Evolutionary conservation across 2,113 vertebrate species (phyloP).

Genomic region (Rhizomys pruinosus): DNA sequence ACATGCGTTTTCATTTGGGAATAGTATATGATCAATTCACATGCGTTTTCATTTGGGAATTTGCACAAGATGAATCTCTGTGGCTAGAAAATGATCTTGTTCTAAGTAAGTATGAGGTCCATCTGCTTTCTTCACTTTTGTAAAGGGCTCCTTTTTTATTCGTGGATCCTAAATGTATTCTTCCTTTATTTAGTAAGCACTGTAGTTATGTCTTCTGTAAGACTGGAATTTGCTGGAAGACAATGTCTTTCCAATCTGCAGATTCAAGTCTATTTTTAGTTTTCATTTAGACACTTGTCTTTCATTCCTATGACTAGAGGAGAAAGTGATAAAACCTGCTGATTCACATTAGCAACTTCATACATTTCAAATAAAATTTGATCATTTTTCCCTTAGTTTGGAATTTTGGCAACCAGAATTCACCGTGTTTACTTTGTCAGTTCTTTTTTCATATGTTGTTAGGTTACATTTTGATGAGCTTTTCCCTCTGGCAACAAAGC

Average conservation of each 20-base stretch:
- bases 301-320: background rate
- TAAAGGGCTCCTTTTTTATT: background rate
- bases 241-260: background rate
- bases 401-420: background rate
- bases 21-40: background rate
- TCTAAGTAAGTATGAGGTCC: background rate
- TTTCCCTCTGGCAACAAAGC: background rate
- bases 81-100: background rate
- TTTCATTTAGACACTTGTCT: background rate
- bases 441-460: background rate
- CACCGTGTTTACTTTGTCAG: background rate
- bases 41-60: background rate
- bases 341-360: background rate
- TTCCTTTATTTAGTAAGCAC: background rate
- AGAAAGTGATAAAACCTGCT: background rate
- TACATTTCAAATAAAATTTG: background rate
- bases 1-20: background rate
- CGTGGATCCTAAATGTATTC: background rate
- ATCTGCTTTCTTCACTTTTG: background rate
- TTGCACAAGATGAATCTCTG: background rate
- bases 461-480: background rate
- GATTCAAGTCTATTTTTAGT: background rate
- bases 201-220: background rate
- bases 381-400: background rate
- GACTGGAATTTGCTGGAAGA: background rate